Percentiles rank a stretch among this genome's conserved stretches.
phyloP scores from a whole-genome alignment of 2,888 invertebrate species.

The Camptogramma bilineatum region DNA sequence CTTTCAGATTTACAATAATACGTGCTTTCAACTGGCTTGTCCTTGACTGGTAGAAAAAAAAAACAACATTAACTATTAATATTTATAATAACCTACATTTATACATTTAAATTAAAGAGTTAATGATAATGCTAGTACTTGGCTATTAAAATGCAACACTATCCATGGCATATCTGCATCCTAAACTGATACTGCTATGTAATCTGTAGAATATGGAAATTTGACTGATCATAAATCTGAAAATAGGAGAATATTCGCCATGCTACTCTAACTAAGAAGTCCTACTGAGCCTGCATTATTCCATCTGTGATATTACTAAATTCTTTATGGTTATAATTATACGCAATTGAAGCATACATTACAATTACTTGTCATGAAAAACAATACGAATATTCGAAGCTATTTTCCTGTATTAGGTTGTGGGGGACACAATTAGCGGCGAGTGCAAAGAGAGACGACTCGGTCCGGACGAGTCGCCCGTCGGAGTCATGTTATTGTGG shows the following conservation, averaged over 20 bases:
- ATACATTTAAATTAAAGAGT: too few relatives aligned
- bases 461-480: slow-evolving; percentile 92
- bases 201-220: too few relatives aligned
- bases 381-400: slow-evolving; percentile 21
- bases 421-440: slow-evolving; percentile 93
- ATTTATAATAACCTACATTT: too few relatives aligned
- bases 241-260: background rate
- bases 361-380: slow-evolving; percentile 20
- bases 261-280: too few relatives aligned
- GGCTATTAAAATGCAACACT: slow-evolving; percentile 7
- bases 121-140: slow-evolving; percentile 6
- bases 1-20: too few relatives aligned
- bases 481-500: slow-evolving; percentile 93
- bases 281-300: too few relatives aligned
- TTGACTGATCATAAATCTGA: background rate
- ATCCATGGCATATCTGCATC: slow-evolving; percentile 19
- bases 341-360: slow-evolving; percentile 14
- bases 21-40: too few relatives aligned
- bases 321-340: slow-evolving; percentile 8
- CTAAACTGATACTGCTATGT: background rate
- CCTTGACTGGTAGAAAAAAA: background rate
- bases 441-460: slow-evolving; percentile 97
- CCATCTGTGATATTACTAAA: too few relatives aligned
- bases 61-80: too few relatives aligned
- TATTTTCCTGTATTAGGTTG: slow-evolving; percentile 81